Evolutionary conservation across 2,113 vertebrate species (phyloP).

Genomic region (Cyanoramphus novaezelandiae): DNA sequence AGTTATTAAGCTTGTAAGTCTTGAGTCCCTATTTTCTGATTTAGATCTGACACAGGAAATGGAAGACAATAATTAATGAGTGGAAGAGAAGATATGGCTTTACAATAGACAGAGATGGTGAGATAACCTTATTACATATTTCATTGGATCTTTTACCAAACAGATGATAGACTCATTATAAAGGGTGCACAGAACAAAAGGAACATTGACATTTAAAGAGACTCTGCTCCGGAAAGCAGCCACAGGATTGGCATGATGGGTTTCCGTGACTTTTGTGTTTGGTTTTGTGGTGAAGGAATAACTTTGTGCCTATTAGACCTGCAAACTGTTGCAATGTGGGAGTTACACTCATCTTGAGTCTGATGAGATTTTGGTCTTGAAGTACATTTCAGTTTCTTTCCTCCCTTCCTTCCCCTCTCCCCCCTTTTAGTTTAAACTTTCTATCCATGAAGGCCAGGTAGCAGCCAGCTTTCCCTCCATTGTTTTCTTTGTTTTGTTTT

Average conservation of each 20-base stretch:
- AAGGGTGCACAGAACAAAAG: conserved; percentile 47
- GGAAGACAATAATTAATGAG: conserved; percentile 62
- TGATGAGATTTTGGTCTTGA: background rate
- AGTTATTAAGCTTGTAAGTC: conserved; percentile 42
- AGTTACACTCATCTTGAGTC: background rate
- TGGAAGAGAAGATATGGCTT: conserved; percentile 44
- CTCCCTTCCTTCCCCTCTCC: no score
- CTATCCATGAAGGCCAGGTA: background rate
- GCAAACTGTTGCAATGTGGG: background rate
- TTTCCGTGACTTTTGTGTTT: conserved; percentile 37
- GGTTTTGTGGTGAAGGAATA: background rate
- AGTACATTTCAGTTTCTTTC: background rate
- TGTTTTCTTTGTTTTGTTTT: conserved; percentile 16
- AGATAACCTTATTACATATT: conserved; percentile 60
- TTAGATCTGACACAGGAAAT: conserved; percentile 50
- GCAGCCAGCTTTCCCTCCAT: background rate
- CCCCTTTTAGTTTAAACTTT: background rate
- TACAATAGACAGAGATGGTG: conserved; percentile 56
- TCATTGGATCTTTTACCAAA: conserved; percentile 54
- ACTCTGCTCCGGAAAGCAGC: conserved; percentile 39
- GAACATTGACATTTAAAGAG: conserved; percentile 51
- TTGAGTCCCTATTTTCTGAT: conserved; percentile 36
- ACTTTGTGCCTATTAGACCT: background rate
- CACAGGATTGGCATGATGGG: conserved; percentile 18
- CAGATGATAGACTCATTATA: conserved; percentile 59